Conservation (phyloP, 2,797 vertebrate genomes). For the Pygocentrus nattereri region DNA sequence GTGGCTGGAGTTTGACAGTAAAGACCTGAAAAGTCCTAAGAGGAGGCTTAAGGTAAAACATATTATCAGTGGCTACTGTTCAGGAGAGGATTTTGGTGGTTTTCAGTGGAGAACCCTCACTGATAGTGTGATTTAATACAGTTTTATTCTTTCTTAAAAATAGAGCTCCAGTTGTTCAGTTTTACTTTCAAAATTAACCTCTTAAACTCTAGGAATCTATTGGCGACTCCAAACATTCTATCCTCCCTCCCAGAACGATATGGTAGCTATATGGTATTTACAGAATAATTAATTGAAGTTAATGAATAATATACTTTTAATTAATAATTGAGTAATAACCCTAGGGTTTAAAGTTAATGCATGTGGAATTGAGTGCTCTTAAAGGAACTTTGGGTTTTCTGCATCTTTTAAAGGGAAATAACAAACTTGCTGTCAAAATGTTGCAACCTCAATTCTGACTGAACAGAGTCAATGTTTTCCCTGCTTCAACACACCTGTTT, state of each 20-base stretch:
- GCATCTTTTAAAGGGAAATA: not conserved
- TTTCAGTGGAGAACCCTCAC: no score
- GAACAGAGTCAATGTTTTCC: not conserved
- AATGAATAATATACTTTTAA: no score
- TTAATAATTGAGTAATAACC: no score
- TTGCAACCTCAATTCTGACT: not conserved
- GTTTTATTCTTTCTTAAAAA: no score
- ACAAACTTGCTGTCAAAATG: not conserved
- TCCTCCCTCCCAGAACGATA: not conserved
- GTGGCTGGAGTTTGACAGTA: constrained; percentile 91
- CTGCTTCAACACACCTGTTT: not conserved
- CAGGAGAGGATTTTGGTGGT: not conserved
- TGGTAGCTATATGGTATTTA: not conserved
- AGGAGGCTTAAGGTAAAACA: constrained; percentile 86
- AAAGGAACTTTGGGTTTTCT: not conserved
- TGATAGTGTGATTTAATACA: no score
- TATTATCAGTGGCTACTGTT: not conserved
- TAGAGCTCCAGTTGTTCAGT: no score
- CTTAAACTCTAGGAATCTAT: no score
- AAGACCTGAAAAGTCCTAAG: constrained; percentile 89
- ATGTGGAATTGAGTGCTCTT: not conserved
- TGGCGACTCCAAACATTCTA: no score
- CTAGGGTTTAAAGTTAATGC: not conserved
- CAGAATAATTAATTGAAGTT: not conserved
- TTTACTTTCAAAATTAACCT: no score